Base-by-base conservation (phyloP, 1,140 invertebrate genomes). In the Drosophila asahinai region DNA sequence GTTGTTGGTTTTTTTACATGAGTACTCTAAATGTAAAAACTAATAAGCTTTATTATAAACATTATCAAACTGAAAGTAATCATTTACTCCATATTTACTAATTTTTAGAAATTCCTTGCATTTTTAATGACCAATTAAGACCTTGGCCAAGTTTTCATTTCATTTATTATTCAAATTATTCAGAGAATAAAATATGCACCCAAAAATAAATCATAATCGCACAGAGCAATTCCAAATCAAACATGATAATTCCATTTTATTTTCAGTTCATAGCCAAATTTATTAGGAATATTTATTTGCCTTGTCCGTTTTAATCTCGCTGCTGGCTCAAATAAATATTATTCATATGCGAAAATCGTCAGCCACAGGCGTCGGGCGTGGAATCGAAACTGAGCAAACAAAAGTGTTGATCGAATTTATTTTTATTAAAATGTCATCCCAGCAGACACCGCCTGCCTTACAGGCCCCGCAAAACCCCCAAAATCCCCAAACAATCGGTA, bases 351-450 rank as follows among this genome's bases (percentile, higher is more conserved):
- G 52, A 70, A 71, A 59, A 59, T 27, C 38, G 52, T 38, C 15
- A 38, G 36, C 51, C 45, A 19, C 38, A 36, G 63, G 40, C 55
- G 47, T 30, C 33, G 40, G 63, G 52, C 36, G 19, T 51, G 49
- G 52, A 45, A 68, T 49, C 30, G 66, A 43, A 61, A 62, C 48
- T 40, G 58, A 55, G 64, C 51, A 77, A 87, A 80, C 70, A 77
- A 77, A 45, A 74, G 68, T 74, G 83, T 83, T 78, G 83, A 83
- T 89, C 71, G 82, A 87, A 87, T 87, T 80, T 83, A 80, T 74
- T 86, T 86, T 83, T 77, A 86, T 80, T 83, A 83, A 87, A 87
- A 86, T 65, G 75, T 78, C 71, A 83, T 65, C 81, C 70, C 71
- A 58, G 51, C 75, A 70, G 81, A 58, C 68, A 52, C 51, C 47